Evolutionary conservation across 30 jellyfish, hydroid and myxozoan genomes (phyloP), one percentile per base, ranked within the genome.

Genomic region (Turritopsis dohrnii): DNA sequence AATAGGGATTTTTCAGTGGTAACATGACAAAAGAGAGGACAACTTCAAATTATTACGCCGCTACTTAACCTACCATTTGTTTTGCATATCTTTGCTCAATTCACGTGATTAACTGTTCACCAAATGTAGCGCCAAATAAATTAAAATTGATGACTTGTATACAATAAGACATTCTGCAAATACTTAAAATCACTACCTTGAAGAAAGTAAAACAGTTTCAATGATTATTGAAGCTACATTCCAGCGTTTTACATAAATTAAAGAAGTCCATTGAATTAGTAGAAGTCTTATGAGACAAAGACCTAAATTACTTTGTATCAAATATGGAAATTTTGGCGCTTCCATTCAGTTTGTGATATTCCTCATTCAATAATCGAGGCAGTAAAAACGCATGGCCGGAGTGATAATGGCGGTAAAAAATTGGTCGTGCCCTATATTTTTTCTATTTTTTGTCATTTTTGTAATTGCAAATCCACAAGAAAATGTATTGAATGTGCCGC

Each of bases 401-500:
- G 71, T 9, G 23, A 22, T 21, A 60, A 82, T 66, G 89, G 85
- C 83, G 89, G 89, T 31, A 82, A 71, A 29, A 71, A 13, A 25
- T 41, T 18, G 26, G 31, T 52, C 69, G 28, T 26, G 71, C 27
- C 22, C 53, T 65, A 20, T 82, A 26, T 16, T 82, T 41, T 24
- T 82, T 65, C 0, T 66, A 19, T 7, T n/a, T 72, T 17, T 21
- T 31, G 24, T 82, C 83, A 28, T 18, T 65, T 24, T 65, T 52
- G 54, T 8, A 29, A 24, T 53, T 79, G 75, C 28, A 65, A 31
- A 54, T 65, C 81, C 41, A 21, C 89, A 76, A 52, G 98, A 92
- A 53, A 88, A 88, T 83, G 82, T 90, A 4, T 83, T 92, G 21
- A 92, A 92, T 54, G 96, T 75, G 28, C 98, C 98, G 73, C 95